Evolutionary conservation across 2,797 vertebrate genomes (phyloP).

Genomic region (Cuniculus paca): DNA sequence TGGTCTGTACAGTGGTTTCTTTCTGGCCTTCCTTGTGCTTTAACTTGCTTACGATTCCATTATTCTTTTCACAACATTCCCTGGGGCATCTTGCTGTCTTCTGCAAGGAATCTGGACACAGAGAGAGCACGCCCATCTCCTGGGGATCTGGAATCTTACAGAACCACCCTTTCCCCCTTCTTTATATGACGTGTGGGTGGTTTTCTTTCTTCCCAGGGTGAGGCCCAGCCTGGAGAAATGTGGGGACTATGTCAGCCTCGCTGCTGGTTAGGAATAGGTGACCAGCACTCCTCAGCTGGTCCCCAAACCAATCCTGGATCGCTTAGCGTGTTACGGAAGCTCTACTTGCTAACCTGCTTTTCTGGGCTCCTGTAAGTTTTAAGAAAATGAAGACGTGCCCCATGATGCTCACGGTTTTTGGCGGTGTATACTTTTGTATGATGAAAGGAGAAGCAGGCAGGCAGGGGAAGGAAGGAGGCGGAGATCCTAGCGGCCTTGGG

Average conservation of each 20-base stretch:
- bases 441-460: not conserved
- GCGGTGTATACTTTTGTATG: not conserved
- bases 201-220: not conserved
- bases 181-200: not conserved
- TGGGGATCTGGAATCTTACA: not conserved
- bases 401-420: not conserved
- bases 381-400: not conserved
- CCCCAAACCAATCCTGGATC: not conserved
- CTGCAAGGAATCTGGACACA: not conserved
- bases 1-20: not conserved
- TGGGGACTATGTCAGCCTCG: not conserved
- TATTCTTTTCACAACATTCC: not conserved
- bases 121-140: not conserved
- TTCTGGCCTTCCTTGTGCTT: not conserved
- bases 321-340: not conserved
- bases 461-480: not conserved
- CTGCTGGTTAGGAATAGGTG: constrained; percentile 17
- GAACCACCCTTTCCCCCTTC: not conserved
- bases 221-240: not conserved
- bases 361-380: not conserved
- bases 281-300: not conserved
- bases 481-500: not conserved
- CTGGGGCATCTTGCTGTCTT: not conserved
- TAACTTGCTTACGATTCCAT: not conserved
- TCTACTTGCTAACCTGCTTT: not conserved